phyloP scores from a whole-genome alignment of 2,797 vertebrate genomes.

The Botia kubotai region DNA sequence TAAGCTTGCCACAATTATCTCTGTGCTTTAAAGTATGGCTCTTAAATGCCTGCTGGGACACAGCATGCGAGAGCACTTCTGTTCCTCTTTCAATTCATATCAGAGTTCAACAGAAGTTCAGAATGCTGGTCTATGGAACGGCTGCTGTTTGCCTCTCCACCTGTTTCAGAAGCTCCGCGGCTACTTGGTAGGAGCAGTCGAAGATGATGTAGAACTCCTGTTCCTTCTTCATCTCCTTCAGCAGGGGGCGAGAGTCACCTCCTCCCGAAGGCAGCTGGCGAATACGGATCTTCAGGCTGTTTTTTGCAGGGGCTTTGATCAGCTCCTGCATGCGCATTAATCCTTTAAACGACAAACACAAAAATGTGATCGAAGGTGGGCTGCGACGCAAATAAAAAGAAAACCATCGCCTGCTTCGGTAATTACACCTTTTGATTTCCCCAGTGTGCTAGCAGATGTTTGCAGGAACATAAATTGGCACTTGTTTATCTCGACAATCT shows the following conservation, averaged over 20 bases:
- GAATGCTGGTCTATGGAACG: not conserved
- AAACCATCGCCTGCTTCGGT: conserved; percentile 37
- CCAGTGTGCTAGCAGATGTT: conserved; percentile 32
- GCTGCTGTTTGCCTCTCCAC: conserved; percentile 65
- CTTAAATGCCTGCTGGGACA: conserved; percentile 15
- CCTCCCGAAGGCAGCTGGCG: conserved; percentile 92
- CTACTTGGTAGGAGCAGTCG: conserved; percentile 92
- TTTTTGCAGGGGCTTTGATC: conserved; percentile 97
- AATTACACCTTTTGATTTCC: conserved; percentile 46
- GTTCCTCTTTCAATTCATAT: conserved; percentile 32
- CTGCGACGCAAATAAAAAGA: conserved; percentile 20
- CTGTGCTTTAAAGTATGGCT: conserved; percentile 17
- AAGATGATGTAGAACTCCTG: conserved; percentile 96
- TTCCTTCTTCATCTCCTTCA: conserved; percentile 97
- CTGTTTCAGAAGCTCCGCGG: conserved; percentile 94
- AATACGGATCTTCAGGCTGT: conserved; percentile 95
- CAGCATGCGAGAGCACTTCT: conserved; percentile 26
- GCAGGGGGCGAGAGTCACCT: conserved; percentile 90
- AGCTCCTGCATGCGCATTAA: conserved; percentile 97
- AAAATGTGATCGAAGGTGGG: conserved; percentile 30
- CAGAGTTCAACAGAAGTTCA: conserved; percentile 31
- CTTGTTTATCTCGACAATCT: conserved; percentile 28
- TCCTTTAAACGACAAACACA: conserved; percentile 74
- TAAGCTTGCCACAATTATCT: conserved; percentile 27
- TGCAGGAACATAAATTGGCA: conserved; percentile 9